Evolutionary conservation across 2,797 vertebrate species (phyloP).

Genomic region (Anguilla anguilla): DNA sequence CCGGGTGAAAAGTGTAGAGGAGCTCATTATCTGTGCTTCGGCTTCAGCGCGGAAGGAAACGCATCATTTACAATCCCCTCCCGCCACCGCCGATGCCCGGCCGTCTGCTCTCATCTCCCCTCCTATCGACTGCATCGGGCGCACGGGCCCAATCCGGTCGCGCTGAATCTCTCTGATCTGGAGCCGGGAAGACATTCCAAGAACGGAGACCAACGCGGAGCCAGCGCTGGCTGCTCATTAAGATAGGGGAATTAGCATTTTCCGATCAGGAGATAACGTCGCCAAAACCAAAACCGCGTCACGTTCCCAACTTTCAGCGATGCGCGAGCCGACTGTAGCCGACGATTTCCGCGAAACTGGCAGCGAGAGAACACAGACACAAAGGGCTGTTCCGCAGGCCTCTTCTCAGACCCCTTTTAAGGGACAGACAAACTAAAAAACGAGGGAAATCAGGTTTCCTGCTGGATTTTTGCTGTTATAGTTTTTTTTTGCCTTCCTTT

Average conservation of each 20-base stretch:
- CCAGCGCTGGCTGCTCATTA: constrained; percentile 53
- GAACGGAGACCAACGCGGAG: constrained; percentile 57
- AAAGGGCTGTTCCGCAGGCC: constrained; percentile 10
- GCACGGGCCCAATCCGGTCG: constrained; percentile 29
- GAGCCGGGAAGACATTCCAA: constrained; percentile 49
- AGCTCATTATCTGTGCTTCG: constrained; percentile 44
- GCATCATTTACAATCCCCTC: constrained; percentile 57
- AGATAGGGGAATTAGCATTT: constrained; percentile 60
- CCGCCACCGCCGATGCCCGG: constrained; percentile 29
- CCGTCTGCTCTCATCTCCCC: constrained; percentile 29
- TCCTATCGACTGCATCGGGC: constrained; percentile 34
- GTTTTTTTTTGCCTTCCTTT: constrained; percentile 65
- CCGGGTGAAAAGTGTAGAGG: constrained; percentile 17
- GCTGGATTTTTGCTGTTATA: constrained; percentile 67
- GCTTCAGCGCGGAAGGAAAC: constrained; percentile 66
- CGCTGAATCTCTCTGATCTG: background rate
- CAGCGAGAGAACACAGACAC: constrained; percentile 26
- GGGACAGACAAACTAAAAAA: constrained; percentile 44
- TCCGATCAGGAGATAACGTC: constrained; percentile 64
- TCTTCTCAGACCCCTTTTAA: constrained; percentile 45
- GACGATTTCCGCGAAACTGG: constrained; percentile 56
- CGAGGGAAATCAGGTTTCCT: constrained; percentile 71
- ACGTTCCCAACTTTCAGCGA: constrained; percentile 57
- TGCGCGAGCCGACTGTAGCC: constrained; percentile 53
- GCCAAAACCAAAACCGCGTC: constrained; percentile 39